A percentile compares a stretch with the other conserved stretches of the same genome.
These are phyloP conservation scores for Liasis olivaceus DNA, from an alignment of 2,797 vertebrate species.

Conservation along the genomic window DNA sequence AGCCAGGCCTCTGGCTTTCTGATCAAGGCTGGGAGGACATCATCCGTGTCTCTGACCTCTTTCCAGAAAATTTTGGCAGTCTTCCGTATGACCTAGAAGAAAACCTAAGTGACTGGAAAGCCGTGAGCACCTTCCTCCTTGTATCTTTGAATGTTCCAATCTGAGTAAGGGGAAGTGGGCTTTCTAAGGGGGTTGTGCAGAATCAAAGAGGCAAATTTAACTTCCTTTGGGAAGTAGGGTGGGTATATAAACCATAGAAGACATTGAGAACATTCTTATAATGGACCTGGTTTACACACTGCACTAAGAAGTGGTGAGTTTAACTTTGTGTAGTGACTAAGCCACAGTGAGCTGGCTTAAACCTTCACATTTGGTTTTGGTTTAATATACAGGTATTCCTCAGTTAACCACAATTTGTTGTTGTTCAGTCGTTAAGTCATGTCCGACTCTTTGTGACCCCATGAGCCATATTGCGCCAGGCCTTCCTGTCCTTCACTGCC, in stretches of 20 bases:
- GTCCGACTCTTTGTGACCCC: too few species aligned
- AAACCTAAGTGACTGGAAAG: conserved; percentile 80
- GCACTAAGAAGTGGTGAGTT: not conserved
- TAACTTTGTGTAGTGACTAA: not conserved
- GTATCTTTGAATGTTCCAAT: too few species aligned
- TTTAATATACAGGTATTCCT: not conserved
- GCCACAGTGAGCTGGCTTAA: not conserved
- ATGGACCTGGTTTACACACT: not conserved
- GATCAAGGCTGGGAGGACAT: conserved; percentile 96
- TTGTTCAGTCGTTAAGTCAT: too few species aligned
- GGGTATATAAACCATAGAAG: too few species aligned
- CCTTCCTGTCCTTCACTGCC: too few species aligned
- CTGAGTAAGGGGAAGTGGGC: too few species aligned
- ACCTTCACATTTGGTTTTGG: not conserved
- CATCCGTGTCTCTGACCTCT: conserved; percentile 82
- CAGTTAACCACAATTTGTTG: too few species aligned
- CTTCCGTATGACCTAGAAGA: conserved; percentile 87
- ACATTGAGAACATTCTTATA: not conserved
- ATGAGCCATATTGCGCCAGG: too few species aligned
- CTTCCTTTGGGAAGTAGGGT: not conserved
- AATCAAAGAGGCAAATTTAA: not conserved
- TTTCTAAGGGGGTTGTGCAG: not conserved
- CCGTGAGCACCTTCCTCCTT: conserved; percentile 74
- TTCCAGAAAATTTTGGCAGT: conserved; percentile 80
- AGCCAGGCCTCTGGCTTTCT: conserved; percentile 86